Base-by-base conservation (phyloP, 2,797 vertebrate genomes). In the Arvicola amphibius region DNA sequence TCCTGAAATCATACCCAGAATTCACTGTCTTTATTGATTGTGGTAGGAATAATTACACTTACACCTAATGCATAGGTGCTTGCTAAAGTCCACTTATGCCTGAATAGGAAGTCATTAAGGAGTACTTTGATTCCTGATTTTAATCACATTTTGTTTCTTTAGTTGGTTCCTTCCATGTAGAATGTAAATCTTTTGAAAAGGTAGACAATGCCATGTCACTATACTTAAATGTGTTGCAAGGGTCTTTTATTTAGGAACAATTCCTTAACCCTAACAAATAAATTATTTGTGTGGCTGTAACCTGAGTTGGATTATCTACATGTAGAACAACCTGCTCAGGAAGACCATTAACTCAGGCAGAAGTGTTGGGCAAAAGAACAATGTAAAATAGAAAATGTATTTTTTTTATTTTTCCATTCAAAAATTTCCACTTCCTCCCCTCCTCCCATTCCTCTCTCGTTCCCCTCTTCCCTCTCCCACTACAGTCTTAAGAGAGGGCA, bases 181-280 rank as follows among this genome's bases (percentile, higher is more conserved):
- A 87, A 71, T 71, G 6, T 34, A 71, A 78, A 87, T 14, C 11
- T 32, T 56, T 84, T 80, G 32, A 67, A 74, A 74, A 5, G 51
- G 12, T 14, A 88, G 25, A 81, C 29, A 88, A 80, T 63, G 13
- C 1, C 65, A 19, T 51, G 77, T 76, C 14, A 56, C 8, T 94
- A 13, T 21, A 59, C 37, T 88, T 84, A 94, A 84, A 90, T 94
- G 56, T 96, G 10, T 56, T 78, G 43, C 16, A 79, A 69, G 3
- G 0, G 0, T 17, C 17, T 43, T 61, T 2, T 87, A 87, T 53
- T 56, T 86, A 91, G n/a, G 29, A 88, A 46, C 3, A 67, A 78
- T 92, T 73, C 16, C 13, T 92, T 88, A 74, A 76, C 23, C 2
- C 8, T 69, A 32, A 46, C 3, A 96, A 53, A 73, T 46, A 6